These are phyloP conservation scores for Petrocephalus microphthalmus DNA, from an alignment of 2,113 vertebrate genomes.

Conservation along the genomic window DNA sequence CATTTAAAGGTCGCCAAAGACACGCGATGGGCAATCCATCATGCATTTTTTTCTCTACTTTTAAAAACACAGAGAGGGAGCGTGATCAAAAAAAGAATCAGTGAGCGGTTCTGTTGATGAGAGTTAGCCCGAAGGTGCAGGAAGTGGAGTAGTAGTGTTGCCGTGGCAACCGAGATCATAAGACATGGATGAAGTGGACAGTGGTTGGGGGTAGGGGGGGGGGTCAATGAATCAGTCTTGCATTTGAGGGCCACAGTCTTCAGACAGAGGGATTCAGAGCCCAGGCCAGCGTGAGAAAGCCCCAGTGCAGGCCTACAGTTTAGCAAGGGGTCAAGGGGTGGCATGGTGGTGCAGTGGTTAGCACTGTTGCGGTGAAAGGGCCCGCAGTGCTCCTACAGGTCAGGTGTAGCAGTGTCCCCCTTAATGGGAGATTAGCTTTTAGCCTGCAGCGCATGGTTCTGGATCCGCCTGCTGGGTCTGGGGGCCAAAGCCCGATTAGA, in stretches of 20 bases:
- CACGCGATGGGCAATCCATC: not conserved
- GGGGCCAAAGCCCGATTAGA: not conserved
- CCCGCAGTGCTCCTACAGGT: not conserved
- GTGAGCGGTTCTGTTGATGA: not conserved
- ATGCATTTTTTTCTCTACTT: not conserved
- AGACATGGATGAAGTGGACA: not conserved
- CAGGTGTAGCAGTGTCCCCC: not conserved
- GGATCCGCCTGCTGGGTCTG: not conserved
- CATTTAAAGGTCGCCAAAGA: not conserved
- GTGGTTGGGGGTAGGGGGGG: not conserved
- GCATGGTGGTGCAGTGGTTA: not conserved
- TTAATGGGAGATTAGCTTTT: not conserved
- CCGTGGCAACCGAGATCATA: slow-evolving; percentile 3
- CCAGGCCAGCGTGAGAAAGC: not conserved
- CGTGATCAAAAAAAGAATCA: not conserved
- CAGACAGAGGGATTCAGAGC: not conserved
- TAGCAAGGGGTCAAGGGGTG: not conserved
- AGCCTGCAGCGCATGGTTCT: not conserved
- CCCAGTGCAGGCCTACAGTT: not conserved
- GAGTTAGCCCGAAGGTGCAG: not conserved
- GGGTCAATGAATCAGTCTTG: not conserved
- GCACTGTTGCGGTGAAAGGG: not conserved
- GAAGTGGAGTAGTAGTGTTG: not conserved
- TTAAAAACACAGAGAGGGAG: not conserved
- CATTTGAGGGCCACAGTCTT: not conserved